Percentiles rank a stretch among this genome's conserved stretches.
Evolutionary conservation across 2,888 invertebrate genomes (phyloP).

Genomic region (Acleris cristana): DNA sequence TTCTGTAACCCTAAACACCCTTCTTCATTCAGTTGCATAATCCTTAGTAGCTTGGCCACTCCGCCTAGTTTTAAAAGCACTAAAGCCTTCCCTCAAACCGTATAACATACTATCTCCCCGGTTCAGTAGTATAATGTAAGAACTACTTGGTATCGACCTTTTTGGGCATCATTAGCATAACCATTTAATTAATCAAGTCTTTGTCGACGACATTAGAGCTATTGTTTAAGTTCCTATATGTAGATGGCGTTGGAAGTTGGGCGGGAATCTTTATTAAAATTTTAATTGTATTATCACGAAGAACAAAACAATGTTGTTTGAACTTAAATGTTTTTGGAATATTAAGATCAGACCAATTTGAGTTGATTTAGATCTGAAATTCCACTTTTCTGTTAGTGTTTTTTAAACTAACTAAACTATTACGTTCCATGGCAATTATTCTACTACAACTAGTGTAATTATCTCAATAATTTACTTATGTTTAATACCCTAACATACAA

Average conservation of each 20-base stretch:
- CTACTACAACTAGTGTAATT: too few species aligned
- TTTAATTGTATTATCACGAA: too few species aligned
- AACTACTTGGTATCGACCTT: conserved; percentile 57
- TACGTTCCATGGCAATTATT: too few species aligned
- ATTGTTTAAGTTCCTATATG: conserved; percentile 43
- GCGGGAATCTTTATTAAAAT: background rate
- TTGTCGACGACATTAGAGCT: conserved; percentile 54
- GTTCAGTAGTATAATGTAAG: conserved; percentile 6
- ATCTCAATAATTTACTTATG: too few species aligned
- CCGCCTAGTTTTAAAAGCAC: background rate
- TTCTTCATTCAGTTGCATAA: conserved; percentile 1
- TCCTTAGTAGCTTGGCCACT: background rate
- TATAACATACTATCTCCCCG: background rate
- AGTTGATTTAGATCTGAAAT: too few species aligned
- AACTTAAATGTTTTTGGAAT: too few species aligned
- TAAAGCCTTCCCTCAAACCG: background rate
- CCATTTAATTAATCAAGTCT: conserved; percentile 76
- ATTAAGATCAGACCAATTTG: too few species aligned
- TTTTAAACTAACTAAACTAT: too few species aligned
- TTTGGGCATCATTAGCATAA: conserved; percentile 68
- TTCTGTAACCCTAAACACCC: background rate
- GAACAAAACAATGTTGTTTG: too few species aligned
- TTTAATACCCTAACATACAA: too few species aligned
- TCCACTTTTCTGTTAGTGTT: too few species aligned
- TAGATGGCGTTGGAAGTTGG: conserved; percentile 1